Conservation (phyloP, 2,797 vertebrate genomes). For the Tauraco hartlaubi region DNA sequence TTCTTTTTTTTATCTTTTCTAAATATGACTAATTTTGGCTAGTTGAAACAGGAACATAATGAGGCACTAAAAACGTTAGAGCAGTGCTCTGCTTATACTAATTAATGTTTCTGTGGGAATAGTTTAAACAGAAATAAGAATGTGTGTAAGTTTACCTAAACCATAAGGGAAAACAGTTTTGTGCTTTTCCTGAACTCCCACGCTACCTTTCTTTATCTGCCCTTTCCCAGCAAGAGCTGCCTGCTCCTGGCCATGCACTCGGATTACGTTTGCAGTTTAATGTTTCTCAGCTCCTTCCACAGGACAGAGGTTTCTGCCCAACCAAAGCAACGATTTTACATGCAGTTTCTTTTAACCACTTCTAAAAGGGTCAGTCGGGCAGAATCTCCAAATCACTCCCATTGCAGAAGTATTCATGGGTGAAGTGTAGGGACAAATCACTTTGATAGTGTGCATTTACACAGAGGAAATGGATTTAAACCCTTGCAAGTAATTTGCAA, state of each 20-base stretch:
- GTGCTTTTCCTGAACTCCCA: not conserved
- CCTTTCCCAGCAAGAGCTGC: not conserved
- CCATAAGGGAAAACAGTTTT: not conserved
- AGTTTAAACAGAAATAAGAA: not conserved
- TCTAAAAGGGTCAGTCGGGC: rapidly evolving
- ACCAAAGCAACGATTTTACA: not conserved
- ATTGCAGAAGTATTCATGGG: not conserved
- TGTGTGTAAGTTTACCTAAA: not conserved
- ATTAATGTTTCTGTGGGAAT: conserved; percentile 19
- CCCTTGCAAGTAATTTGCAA: not conserved
- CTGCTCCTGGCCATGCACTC: not conserved
- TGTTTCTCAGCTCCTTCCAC: not conserved
- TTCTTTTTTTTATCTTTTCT: not conserved
- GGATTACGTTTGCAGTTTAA: not conserved
- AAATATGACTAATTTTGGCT: conserved; percentile 8
- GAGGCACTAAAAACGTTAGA: not conserved
- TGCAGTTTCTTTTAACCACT: not conserved
- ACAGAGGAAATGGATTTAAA: not conserved
- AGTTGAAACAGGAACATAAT: conserved; percentile 25
- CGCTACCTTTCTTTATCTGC: not conserved
- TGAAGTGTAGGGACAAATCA: not conserved
- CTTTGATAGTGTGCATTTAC: not conserved
- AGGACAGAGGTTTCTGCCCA: not conserved
- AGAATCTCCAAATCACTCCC: not conserved
- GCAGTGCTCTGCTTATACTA: not conserved